Base-by-base conservation (phyloP, 2,113 vertebrate genomes). In the Excalfactoria chinensis region DNA sequence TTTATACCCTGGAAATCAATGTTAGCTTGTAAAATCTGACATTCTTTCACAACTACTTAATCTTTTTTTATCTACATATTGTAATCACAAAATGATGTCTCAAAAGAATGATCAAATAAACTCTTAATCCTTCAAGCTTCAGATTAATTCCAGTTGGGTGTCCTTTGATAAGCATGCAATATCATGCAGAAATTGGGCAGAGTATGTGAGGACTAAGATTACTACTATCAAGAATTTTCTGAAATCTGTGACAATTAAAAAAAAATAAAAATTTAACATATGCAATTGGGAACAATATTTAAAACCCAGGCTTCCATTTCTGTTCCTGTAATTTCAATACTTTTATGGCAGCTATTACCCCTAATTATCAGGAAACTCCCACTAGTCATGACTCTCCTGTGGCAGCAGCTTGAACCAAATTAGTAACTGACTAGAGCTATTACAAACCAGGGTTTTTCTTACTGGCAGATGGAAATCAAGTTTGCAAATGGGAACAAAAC, bases 291-390 rank as follows among this genome's bases (percentile, higher is more conserved):
- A 93, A 48, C 23, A 49, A 22, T n/a, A 67, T 77, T 83, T 88
- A 60, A 86, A 92, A 68, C 11, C 3, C 20, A 76, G 51, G 25
- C 32, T 69, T 87, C 49, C 35, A 41, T 75, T 72, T 82, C 58
- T 72, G 1, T 53, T 84, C 40, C 51, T 69, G 23, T 41, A 40
- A 83, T 87, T 93, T 82, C 44, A 79, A 58, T 11, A 49, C 20
- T 83, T 83, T 37, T 70, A 70, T n/a, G n/a, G 28, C n/a, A 82
- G 40, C n/a, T 84, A 77, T 85, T 68, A 87, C 91, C 37, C 84
- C 51, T 83, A 92, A 89, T 87, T 93, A 88, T 59, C 60, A 83
- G 13, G 43, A 60, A 92, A 69, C 40, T 89, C 71, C 78, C 75
- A 63, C 43, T 66, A 67, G 37, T 66, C 84, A 79, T 51, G 51